These are phyloP conservation scores for Metopia argyrocephala DNA, from an alignment of 2,888 invertebrate species.

Conservation along the genomic window DNA sequence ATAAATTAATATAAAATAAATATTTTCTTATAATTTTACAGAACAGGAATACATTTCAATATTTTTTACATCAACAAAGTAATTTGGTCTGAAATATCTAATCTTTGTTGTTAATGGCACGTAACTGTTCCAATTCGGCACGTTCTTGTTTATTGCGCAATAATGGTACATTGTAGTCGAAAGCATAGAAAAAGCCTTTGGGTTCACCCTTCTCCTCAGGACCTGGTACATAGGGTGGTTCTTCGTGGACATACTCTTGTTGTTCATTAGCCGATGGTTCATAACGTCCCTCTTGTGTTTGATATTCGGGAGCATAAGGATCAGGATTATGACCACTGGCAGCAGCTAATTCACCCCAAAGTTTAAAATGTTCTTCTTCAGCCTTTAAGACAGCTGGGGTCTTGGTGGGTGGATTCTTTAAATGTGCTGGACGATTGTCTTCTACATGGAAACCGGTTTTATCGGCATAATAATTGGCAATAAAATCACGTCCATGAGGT, in stretches of 20 bases:
- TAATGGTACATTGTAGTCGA: slow-evolving; percentile 83
- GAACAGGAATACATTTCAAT: neutral
- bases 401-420: slow-evolving; percentile 83
- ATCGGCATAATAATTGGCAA: slow-evolving; percentile 85
- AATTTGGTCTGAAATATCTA: slow-evolving; percentile 59
- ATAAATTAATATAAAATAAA: slow-evolving; percentile 45
- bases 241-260: slow-evolving; percentile 74
- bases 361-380: slow-evolving; percentile 83
- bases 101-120: slow-evolving; percentile 74
- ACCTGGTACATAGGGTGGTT: slow-evolving; percentile 76
- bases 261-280: slow-evolving; percentile 72
- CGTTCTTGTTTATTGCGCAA: slow-evolving; percentile 76
- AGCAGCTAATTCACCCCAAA: slow-evolving; percentile 84
- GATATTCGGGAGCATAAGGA: slow-evolving; percentile 77
- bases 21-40: slow-evolving; percentile 29
- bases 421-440: slow-evolving; percentile 84
- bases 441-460: slow-evolving; percentile 88
- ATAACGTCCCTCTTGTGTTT: slow-evolving; percentile 72
- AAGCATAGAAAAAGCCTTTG: slow-evolving; percentile 86
- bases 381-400: slow-evolving; percentile 85
- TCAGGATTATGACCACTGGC: slow-evolving; percentile 79
- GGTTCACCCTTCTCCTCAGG: slow-evolving; percentile 81
- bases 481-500: slow-evolving; percentile 78
- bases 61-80: too few relatives aligned
- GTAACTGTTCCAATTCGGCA: slow-evolving; percentile 74